A percentile compares a stretch with the other conserved stretches of the same genome.
These are phyloP conservation scores for Calliphora vicina DNA, from an alignment of 1,140 invertebrate genomes.

Conservation along the genomic window DNA sequence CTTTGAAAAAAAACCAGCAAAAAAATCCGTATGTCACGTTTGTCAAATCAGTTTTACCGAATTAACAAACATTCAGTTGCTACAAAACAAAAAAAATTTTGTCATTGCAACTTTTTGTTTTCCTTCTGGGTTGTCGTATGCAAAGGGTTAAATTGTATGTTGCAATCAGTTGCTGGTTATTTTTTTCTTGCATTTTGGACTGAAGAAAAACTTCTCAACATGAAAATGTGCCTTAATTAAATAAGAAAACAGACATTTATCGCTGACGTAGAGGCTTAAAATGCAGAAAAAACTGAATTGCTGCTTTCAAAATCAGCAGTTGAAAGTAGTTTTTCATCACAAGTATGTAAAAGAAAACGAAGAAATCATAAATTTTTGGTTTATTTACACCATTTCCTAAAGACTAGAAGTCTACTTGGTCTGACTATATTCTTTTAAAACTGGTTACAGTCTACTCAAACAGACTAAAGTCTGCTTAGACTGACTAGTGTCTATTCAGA, in stretches of 20 bases:
- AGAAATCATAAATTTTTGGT: no score
- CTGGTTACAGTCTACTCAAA: no score
- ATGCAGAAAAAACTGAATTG: not conserved
- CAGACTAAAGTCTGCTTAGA: no score
- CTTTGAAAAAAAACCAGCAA: not conserved
- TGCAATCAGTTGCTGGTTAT: not conserved
- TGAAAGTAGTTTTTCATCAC: not conserved
- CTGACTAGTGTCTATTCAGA: no score
- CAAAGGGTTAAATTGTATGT: slow-evolving; percentile 1
- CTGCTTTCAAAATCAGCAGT: not conserved
- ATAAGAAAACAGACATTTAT: not conserved
- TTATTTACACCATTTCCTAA: no score
- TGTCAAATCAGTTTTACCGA: slow-evolving; percentile 16
- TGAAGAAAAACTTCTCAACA: not conserved
- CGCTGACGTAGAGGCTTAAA: not conserved
- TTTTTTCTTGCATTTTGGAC: not conserved
- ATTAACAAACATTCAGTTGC: not conserved
- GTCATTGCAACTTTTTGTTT: not conserved
- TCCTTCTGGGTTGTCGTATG: not conserved
- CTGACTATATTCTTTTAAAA: no score
- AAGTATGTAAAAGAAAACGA: no score
- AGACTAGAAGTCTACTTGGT: no score
- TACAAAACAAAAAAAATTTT: not conserved
- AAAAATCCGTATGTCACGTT: slow-evolving; percentile 16
- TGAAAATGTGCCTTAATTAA: slow-evolving; percentile 13